These are phyloP conservation scores for Chrysolophus pictus DNA, from an alignment of 2,797 vertebrate genomes.

Conservation along the genomic window DNA sequence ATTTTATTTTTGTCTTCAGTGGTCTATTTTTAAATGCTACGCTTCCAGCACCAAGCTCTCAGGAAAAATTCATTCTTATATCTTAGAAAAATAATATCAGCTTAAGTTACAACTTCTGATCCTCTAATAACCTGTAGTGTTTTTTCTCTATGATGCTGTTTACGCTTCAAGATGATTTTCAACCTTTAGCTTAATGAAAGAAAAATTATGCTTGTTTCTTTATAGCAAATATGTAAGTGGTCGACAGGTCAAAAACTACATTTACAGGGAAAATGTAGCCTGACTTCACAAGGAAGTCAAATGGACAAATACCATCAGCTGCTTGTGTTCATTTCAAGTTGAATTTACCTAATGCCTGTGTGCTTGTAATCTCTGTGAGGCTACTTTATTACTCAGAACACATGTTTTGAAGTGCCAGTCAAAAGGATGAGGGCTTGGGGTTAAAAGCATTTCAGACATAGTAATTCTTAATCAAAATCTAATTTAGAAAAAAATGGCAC, in stretches of 20 bases:
- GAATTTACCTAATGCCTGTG: constrained; percentile 30
- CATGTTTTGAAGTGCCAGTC: constrained; percentile 62
- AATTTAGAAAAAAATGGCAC: constrained; percentile 60
- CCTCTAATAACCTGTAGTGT: neutral
- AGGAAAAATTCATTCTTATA: neutral
- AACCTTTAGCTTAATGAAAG: constrained; percentile 36
- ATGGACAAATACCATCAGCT: constrained; percentile 3
- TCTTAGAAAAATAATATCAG: neutral
- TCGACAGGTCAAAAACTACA: constrained; percentile 19
- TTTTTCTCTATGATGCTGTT: neutral
- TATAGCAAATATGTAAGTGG: neutral
- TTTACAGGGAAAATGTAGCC: neutral
- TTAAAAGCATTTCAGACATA: constrained; percentile 65
- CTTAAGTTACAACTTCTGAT: neutral
- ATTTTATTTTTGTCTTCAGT: constrained; percentile 16
- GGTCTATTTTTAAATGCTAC: constrained; percentile 10
- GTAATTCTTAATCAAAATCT: constrained; percentile 79
- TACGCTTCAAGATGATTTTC: constrained; percentile 33
- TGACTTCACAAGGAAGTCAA: constrained; percentile 18
- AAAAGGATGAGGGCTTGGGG: constrained; percentile 41
- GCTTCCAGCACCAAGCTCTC: neutral
- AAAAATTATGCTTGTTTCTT: constrained; percentile 1
- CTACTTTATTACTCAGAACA: constrained; percentile 56
- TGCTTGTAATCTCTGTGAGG: constrained; percentile 17
- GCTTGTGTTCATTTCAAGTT: constrained; percentile 30